Conservation (phyloP, 2,888 invertebrate genomes). For the Spisula solida region DNA sequence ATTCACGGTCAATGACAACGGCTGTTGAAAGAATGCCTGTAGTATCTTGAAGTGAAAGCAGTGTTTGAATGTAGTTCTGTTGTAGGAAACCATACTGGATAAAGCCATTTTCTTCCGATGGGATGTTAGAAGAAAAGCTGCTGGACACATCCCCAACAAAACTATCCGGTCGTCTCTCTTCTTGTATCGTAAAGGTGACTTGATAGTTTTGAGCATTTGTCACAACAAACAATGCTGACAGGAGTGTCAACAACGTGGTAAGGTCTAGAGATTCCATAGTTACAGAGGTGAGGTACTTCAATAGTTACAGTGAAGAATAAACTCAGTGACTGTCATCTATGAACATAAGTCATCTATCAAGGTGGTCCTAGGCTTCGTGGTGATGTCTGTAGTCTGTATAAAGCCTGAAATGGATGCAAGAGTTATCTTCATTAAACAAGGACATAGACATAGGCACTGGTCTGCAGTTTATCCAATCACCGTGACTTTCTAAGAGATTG, state of each 20-base stretch:
- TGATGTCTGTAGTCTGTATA: neutral
- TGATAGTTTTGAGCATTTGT: slow-evolving; percentile 63
- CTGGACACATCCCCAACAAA: slow-evolving; percentile 68
- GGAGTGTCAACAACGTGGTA: neutral
- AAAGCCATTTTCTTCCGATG: slow-evolving; percentile 66
- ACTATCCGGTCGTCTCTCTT: slow-evolving; percentile 59
- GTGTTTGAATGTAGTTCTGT: slow-evolving; percentile 71
- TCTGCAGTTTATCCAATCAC: too few species aligned
- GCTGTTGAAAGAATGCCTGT: slow-evolving; percentile 76
- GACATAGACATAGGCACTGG: too few species aligned
- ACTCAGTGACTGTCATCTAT: neutral
- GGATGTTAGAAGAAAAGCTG: slow-evolving; percentile 59
- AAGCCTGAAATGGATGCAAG: neutral
- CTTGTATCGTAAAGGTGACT: slow-evolving; percentile 63
- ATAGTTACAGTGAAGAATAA: neutral
- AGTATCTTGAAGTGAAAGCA: slow-evolving; percentile 75
- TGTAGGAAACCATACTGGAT: slow-evolving; percentile 72
- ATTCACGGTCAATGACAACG: slow-evolving; percentile 77
- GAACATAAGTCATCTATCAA: neutral
- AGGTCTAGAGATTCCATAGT: neutral
- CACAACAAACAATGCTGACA: neutral
- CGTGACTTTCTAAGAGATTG: too few species aligned
- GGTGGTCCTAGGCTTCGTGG: neutral
- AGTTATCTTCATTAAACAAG: neutral
- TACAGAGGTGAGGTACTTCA: neutral